Evolutionary conservation across 2,888 invertebrate genomes (phyloP), one percentile per base, ranked within the genome.

Genomic region (Achlya flavicornis): DNA sequence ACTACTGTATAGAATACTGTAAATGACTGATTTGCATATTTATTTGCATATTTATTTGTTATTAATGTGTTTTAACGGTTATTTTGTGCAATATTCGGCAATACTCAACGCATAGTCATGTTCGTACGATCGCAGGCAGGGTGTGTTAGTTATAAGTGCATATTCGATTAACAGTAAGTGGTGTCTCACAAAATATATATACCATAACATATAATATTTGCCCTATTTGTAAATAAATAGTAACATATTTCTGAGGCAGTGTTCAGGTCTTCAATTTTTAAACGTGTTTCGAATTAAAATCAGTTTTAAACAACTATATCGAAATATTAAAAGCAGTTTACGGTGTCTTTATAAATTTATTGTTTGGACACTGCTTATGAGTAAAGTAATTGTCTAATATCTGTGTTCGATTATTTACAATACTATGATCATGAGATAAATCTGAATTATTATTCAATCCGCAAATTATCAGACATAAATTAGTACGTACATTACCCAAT

Each of bases 11-110:
- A 26, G 26, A 26, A 26, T 12, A 57, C 35, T 35, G 35, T 35
- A 48, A 57, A 41, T 48, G 53, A 58, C 61, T 62, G 60, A 58
- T 58, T 43, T 19, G 11, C 43, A 33, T 66, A 59, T 65, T 69
- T 64, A 61, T 73, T 66, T 70, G 69, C 26, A 26, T 65, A 64
- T 61, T n/a, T 70, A 66, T 66, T 69, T 67, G 67, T 66, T 72
- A 73, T 67, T 70, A 60, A 69, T 74, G 70, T 71, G 67, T 67
- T 35, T 63, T 63, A 68, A 70, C 66, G 69, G 66, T 66, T 81
- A 72, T 84, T 83, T 82, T 87, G 92, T 93, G 92, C 92, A 93
- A 92, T 93, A 92, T 91, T 90, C 84, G 88, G 89, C 88, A 92
- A 92, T 93, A 92, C 92, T 93, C 92, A 90, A 87, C 78, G 83